Percentiles rank a stretch among this genome's conserved stretches.
Conservation (phyloP, 1,140 invertebrate species). For the Listronotus oregonensis region DNA sequence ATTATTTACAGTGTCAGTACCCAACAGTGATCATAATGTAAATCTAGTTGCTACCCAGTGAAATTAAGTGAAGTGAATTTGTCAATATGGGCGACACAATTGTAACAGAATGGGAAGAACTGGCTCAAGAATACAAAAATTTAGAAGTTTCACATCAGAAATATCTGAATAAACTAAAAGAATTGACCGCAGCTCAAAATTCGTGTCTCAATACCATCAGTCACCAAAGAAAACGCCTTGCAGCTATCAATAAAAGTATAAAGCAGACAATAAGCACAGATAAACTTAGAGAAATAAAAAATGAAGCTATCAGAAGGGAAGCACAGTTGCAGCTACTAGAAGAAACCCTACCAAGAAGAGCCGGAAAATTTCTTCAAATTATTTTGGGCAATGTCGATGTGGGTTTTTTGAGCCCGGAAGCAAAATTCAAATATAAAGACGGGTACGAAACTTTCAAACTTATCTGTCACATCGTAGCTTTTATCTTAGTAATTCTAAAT, state of each 20-base stretch:
- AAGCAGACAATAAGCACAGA: constrained; percentile 57
- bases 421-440: constrained; percentile 93
- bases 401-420: constrained; percentile 91
- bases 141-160: constrained; percentile 76
- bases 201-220: constrained; percentile 84
- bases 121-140: constrained; percentile 71
- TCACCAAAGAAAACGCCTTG: constrained; percentile 87
- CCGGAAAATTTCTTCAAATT: constrained; percentile 79
- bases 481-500: constrained; percentile 82
- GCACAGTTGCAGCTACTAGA: constrained; percentile 82
- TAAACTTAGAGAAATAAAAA: constrained; percentile 63
- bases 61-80: background rate
- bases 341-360: constrained; percentile 80
- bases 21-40: too few species aligned
- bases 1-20: too few species aligned
- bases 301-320: constrained; percentile 75
- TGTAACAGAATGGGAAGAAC: constrained; percentile 73
- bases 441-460: constrained; percentile 98
- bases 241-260: constrained; percentile 74
- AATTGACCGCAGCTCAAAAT: constrained; percentile 78
- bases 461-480: constrained; percentile 87
- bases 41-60: too few species aligned
- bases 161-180: constrained; percentile 81
- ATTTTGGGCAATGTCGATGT: constrained; percentile 92
- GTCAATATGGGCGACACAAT: constrained; percentile 23